Percentiles rank a stretch among this genome's conserved stretches.
These are phyloP conservation scores for Cepaea hortensis DNA, from an alignment of 2,888 invertebrate species.

Conservation along the genomic window DNA sequence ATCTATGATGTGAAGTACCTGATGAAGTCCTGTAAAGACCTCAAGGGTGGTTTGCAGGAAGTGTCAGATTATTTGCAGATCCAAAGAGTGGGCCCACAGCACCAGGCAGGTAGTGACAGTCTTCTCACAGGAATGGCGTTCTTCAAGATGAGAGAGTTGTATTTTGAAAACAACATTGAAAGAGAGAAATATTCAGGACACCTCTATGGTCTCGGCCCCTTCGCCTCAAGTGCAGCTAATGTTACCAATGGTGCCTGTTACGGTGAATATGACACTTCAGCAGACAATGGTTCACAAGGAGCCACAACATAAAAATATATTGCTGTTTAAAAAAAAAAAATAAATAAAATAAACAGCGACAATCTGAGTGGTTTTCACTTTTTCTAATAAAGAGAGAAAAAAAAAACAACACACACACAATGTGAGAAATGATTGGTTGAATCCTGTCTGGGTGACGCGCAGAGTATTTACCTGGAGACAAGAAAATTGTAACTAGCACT, in stretches of 20 bases:
- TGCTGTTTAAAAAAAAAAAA: not conserved
- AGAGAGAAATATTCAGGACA: conserved; percentile 97
- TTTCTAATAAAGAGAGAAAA: too few species aligned
- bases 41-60: conserved; percentile 98
- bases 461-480: conserved; percentile 83
- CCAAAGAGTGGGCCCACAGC: conserved; percentile 94
- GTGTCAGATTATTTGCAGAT: conserved; percentile 81
- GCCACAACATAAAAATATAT: conserved; percentile 18
- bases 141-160: conserved; percentile 99
- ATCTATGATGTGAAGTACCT: conserved; percentile 99
- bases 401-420: conserved; percentile 71
- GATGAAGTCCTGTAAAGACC: conserved; percentile 98
- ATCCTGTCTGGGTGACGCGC: conserved; percentile 90
- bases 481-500: conserved; percentile 83
- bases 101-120: conserved; percentile 99
- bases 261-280: conserved; percentile 43
- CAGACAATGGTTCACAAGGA: conserved; percentile 47
- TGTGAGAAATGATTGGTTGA: conserved; percentile 86
- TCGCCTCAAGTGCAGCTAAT: conserved; percentile 56
- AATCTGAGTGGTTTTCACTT: too few species aligned
- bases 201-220: conserved; percentile 92
- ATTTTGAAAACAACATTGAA: conserved; percentile 98
- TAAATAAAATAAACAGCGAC: too few species aligned
- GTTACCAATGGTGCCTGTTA: conserved; percentile 66
- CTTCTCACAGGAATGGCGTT: conserved; percentile 98